Evolutionary conservation across 2,888 invertebrate species (phyloP).

Genomic region (Euclidia mi): DNA sequence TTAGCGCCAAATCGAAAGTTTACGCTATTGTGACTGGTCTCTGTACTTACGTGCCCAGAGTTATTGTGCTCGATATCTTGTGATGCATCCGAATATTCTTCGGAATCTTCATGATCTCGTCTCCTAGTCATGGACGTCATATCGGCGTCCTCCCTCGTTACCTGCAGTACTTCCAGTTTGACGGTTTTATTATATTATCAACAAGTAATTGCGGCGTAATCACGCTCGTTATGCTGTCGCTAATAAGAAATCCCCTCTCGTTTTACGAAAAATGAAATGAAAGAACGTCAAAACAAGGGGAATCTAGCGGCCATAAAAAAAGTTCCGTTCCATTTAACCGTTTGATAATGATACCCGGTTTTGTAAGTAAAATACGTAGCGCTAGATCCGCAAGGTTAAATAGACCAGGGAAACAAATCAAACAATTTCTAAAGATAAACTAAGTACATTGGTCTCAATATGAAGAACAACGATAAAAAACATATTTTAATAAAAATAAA

Average conservation of each 20-base stretch:
- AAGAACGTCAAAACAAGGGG: constrained; percentile 86
- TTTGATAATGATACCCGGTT: not conserved
- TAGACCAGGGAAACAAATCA: no score
- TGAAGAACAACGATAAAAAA: not conserved
- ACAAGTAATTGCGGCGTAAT: constrained; percentile 63
- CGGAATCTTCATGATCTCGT: constrained; percentile 83
- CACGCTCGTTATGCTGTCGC: constrained; percentile 64
- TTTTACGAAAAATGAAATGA: constrained; percentile 72
- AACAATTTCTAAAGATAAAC: no score
- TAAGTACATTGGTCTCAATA: no score
- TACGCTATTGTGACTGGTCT: constrained; percentile 50
- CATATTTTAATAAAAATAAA: not conserved
- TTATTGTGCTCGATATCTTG: constrained; percentile 84
- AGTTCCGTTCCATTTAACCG: constrained; percentile 66
- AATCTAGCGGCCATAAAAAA: constrained; percentile 83
- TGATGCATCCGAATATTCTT: constrained; percentile 87
- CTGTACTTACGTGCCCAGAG: constrained; percentile 84
- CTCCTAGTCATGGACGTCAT: constrained; percentile 86
- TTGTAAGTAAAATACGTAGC: no score
- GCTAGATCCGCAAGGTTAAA: no score
- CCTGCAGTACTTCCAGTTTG: constrained; percentile 87
- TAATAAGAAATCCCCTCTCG: constrained; percentile 72
- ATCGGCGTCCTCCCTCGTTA: constrained; percentile 81
- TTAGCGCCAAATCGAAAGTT: constrained; percentile 86
- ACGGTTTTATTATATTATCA: constrained; percentile 65